Evolutionary conservation across 2,113 vertebrate genomes (phyloP).

Genomic region (Hippocampus barbouri): DNA sequence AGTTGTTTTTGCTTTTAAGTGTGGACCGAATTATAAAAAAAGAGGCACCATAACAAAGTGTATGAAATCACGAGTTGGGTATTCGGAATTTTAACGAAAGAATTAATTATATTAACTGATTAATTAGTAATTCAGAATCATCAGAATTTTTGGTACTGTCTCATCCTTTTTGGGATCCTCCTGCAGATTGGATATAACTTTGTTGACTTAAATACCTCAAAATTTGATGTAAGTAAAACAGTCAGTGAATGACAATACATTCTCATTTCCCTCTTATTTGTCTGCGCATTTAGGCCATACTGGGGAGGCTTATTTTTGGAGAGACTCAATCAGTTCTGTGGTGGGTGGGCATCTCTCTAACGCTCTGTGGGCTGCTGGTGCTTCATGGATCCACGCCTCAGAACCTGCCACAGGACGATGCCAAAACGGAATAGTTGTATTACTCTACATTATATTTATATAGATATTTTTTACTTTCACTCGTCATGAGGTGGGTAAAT

Average conservation of each 20-base stretch:
- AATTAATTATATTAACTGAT: too few relatives aligned
- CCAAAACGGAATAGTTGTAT: neutral
- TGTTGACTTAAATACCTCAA: too few relatives aligned
- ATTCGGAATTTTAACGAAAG: too few relatives aligned
- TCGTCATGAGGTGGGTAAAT: neutral
- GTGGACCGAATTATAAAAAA: neutral
- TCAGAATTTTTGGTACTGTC: too few relatives aligned
- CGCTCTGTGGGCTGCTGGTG: constrained; percentile 79
- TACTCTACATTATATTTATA: neutral
- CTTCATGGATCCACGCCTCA: constrained; percentile 71
- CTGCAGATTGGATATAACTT: too few relatives aligned
- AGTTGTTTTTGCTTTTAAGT: too few relatives aligned
- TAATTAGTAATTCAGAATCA: too few relatives aligned
- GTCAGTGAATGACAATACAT: neutral
- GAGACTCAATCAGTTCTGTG: constrained; percentile 80
- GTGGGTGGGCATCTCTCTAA: constrained; percentile 85
- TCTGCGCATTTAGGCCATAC: constrained; percentile 73
- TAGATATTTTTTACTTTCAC: neutral
- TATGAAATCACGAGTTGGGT: too few relatives aligned
- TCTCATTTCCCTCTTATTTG: neutral
- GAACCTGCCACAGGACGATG: constrained; percentile 4
- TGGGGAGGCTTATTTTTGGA: constrained; percentile 82
- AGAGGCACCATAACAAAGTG: too few relatives aligned
- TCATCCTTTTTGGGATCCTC: too few relatives aligned
- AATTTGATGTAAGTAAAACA: neutral